These are phyloP conservation scores for Drosophila siamana DNA, from an alignment of 2,888 invertebrate genomes.

Conservation along the genomic window DNA sequence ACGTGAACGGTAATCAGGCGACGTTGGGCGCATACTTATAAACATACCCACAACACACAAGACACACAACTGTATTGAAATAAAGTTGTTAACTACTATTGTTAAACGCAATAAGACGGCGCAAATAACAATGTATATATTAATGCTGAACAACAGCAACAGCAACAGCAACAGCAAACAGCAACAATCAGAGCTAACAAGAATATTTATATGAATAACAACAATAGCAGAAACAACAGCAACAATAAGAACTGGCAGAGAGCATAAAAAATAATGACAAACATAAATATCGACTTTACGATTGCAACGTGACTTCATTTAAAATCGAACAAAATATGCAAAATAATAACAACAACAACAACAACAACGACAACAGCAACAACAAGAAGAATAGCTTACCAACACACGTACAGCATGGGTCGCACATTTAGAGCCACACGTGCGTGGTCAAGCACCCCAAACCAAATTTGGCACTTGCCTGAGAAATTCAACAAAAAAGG, in stretches of 20 bases:
- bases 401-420: constrained; percentile 58
- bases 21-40: constrained; percentile 28
- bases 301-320: constrained; percentile 82
- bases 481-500: constrained; percentile 38
- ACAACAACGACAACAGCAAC: constrained; percentile 30
- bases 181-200: constrained; percentile 25
- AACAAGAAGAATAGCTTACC: too few relatives aligned
- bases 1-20: constrained; percentile 32
- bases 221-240: constrained; percentile 3
- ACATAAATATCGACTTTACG: constrained; percentile 70
- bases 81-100: constrained; percentile 78
- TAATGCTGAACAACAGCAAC: constrained; percentile 32
- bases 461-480: constrained; percentile 76
- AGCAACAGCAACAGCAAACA: constrained; percentile 11
- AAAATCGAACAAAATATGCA: constrained; percentile 82
- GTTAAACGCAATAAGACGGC: constrained; percentile 64
- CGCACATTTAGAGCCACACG: constrained; percentile 71
- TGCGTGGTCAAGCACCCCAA: constrained; percentile 79
- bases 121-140: constrained; percentile 50
- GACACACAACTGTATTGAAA: constrained; percentile 40
- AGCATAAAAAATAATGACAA: constrained; percentile 71
- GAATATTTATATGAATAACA: constrained; percentile 44
- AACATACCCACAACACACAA: too few relatives aligned
- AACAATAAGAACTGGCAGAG: constrained; percentile 49
- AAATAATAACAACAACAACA: constrained; percentile 58